Percentiles rank a stretch among this genome's conserved stretches.
Evolutionary conservation across 1,140 invertebrate species (phyloP).

Genomic region (Sesamia nonagrioides): DNA sequence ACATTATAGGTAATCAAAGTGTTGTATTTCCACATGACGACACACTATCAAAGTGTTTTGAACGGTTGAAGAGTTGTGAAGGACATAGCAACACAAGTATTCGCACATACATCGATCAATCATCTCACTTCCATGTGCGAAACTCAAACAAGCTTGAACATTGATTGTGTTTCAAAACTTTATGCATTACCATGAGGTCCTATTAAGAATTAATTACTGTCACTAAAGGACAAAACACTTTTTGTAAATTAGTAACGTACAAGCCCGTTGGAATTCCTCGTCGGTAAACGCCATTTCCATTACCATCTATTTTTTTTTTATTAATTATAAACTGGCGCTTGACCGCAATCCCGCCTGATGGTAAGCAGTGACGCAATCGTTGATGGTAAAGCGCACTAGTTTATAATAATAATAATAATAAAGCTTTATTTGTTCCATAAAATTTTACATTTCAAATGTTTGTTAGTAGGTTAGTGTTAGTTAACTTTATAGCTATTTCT

Average conservation of each 20-base stretch:
- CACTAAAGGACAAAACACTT: background rate
- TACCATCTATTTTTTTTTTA: too few relatives aligned
- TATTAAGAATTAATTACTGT: background rate
- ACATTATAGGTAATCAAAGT: background rate
- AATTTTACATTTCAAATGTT: too few relatives aligned
- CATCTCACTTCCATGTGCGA: background rate
- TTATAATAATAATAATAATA: too few relatives aligned
- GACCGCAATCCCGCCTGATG: too few relatives aligned
- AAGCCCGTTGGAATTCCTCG: too few relatives aligned
- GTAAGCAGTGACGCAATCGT: too few relatives aligned
- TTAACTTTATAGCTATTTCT: too few relatives aligned
- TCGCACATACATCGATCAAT: background rate
- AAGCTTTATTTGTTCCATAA: too few relatives aligned
- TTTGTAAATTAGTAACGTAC: too few relatives aligned
- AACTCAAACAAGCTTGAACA: background rate
- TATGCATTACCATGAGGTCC: background rate
- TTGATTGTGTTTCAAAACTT: constrained; percentile 2
- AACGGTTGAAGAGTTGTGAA: background rate
- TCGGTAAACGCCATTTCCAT: background rate
- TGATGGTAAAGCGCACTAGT: too few relatives aligned
- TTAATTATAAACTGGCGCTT: too few relatives aligned
- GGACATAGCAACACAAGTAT: background rate
- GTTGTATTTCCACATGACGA: background rate
- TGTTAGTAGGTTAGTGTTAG: too few relatives aligned
- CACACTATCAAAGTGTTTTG: background rate